Conservation (phyloP, 2,113 vertebrate species). For the Pachyramphus minor region DNA sequence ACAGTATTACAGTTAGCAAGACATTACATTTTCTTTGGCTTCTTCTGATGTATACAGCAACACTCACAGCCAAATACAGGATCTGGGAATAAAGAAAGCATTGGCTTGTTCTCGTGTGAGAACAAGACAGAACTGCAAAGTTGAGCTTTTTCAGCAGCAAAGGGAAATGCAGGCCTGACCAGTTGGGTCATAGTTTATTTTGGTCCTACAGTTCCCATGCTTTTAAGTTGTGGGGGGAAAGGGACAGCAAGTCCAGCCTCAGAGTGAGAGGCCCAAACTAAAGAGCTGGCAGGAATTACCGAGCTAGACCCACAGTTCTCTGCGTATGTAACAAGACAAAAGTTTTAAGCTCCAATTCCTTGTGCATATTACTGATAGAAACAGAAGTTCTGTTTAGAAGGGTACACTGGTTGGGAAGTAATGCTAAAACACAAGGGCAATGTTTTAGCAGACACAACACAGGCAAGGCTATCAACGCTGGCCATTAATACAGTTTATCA, state of each 20-base stretch:
- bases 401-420: neutral
- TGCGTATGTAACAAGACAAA: neutral
- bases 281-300: neutral
- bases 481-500: neutral
- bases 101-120: neutral
- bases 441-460: neutral
- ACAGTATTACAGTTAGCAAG: neutral
- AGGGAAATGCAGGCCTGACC: neutral
- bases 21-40: neutral
- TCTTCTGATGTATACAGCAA: neutral
- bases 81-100: neutral
- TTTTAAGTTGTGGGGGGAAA: neutral
- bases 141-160: neutral
- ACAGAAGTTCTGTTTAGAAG: neutral
- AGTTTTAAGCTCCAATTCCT: neutral
- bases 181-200: neutral
- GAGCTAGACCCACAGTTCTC: neutral
- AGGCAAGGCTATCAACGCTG: neutral
- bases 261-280: neutral
- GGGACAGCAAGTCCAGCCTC: neutral
- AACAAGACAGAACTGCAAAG: neutral
- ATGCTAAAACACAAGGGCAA: neutral
- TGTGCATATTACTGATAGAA: neutral
- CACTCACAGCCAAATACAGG: neutral
- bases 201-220: neutral